These are phyloP conservation scores for Tauraco hartlaubi DNA, from an alignment of 2,797 vertebrate genomes.

Conservation along the genomic window DNA sequence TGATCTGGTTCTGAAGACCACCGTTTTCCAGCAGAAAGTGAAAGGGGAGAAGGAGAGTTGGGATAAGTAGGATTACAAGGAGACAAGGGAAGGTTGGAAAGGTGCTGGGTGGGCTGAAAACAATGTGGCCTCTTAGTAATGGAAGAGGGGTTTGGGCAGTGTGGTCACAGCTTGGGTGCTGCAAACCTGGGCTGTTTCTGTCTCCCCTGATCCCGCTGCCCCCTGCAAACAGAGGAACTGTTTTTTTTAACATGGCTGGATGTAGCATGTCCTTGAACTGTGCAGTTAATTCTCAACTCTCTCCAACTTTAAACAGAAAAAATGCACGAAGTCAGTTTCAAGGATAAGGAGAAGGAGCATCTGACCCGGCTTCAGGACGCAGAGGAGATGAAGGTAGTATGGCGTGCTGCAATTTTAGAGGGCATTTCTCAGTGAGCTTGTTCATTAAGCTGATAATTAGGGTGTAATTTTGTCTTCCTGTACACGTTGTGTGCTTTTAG, in stretches of 20 bases:
- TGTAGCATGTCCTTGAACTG: accelerated
- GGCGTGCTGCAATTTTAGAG: neutral
- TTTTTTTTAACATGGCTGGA: neutral
- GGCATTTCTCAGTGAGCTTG: neutral
- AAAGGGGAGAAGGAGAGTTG: neutral
- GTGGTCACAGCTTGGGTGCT: neutral
- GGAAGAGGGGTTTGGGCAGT: neutral
- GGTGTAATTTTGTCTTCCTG: neutral
- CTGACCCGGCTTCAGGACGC: slow-evolving; percentile 93
- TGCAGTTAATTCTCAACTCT: neutral
- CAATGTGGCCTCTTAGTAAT: neutral
- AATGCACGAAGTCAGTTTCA: slow-evolving; percentile 91
- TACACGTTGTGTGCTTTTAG: neutral
- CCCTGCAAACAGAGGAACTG: neutral
- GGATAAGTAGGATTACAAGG: too few relatives aligned
- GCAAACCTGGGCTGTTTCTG: neutral
- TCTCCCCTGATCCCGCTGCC: neutral
- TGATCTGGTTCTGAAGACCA: neutral
- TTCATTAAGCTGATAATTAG: neutral
- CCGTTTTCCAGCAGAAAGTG: neutral
- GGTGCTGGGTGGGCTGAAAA: neutral
- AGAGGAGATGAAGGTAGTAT: slow-evolving; percentile 92
- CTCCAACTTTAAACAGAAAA: slow-evolving; percentile 80
- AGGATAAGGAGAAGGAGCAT: slow-evolving; percentile 96
- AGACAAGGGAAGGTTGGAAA: neutral